phyloP scores from a whole-genome alignment of 92 coral and sea anemone species.

The Porites evermanni region DNA sequence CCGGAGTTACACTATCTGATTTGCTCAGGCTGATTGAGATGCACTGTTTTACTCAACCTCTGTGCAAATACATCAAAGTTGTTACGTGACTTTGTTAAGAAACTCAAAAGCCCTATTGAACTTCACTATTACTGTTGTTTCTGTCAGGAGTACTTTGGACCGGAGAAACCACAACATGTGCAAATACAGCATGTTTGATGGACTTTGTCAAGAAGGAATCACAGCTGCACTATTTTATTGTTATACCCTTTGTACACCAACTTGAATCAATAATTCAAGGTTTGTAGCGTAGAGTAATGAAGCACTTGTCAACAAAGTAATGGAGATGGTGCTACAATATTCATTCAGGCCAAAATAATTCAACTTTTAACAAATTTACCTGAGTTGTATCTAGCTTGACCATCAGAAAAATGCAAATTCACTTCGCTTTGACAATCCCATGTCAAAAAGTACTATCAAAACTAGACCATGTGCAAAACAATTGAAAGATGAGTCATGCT shows the following conservation, averaged over 20 bases:
- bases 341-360: not conserved
- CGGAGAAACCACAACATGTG: not conserved
- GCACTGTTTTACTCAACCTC: constrained; percentile 61
- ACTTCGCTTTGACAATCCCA: no score
- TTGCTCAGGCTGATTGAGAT: constrained; percentile 57
- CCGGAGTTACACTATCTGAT: constrained; percentile 69
- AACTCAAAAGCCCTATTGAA: constrained; percentile 64
- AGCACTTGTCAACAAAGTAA: not conserved
- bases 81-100: constrained; percentile 47
- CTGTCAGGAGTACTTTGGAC: constrained; percentile 63
- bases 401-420: no score
- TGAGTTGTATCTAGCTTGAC: no score
- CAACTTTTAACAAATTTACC: no score
- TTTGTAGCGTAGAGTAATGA: not conserved
- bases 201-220: constrained; percentile 57
- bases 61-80: constrained; percentile 38
- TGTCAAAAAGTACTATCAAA: no score
- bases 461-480: no score
- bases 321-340: not conserved
- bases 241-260: constrained; percentile 57
- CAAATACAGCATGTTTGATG: constrained; percentile 45
- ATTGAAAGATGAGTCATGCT: no score
- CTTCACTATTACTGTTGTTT: constrained; percentile 68
- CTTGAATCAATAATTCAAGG: constrained; percentile 62
- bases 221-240: constrained; percentile 45